Base-by-base conservation (phyloP, 2,797 vertebrate species). In the Leptodactylus fallax region DNA sequence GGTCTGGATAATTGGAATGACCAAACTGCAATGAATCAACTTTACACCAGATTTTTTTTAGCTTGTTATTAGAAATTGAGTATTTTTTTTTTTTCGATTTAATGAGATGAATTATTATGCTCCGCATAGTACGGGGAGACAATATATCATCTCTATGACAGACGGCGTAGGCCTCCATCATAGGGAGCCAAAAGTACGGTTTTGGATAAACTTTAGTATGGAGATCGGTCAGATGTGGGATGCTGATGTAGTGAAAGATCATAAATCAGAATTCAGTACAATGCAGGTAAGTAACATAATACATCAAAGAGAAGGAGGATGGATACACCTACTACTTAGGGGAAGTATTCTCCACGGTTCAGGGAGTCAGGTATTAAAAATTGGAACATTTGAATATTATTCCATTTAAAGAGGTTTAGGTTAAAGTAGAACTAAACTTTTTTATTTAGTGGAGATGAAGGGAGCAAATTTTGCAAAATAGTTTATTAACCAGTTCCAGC, bases 1-100 rank as follows among this genome's bases (percentile, higher is more conserved):
- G 77, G 82, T 63, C 87, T 88, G 82, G 82, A 81, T 88, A 88
- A 88, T 88, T 88, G 83, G 63, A 88, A 85, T 85, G 77, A 85
- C 87, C 82, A 88, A 87, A 74, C 65, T 81, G 82, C 82, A 72
- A 88, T 88, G 87, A 88, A 88, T 88, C 82, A 88, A 55, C 77
- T 74, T 74, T 85, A 51, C 82, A 61, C 84, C 45, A 60, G 72
- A 16, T 83, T 36, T 36, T 88, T 80, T 84, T 71, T 36, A 60
- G 63, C 67, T 36, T 72, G 61, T 78, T 85, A 88, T 81, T 85
- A 85, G 74, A 85, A 88, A 84, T 88, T 45, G 11, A 79, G 87
- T 71, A 25, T 10, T 88, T 88, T 85, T 88, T 85, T 84, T 79
- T 63, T 21, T 71, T 56, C 36, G 80, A 36, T 36, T 85, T 85